Conservation (phyloP, 92 coral and sea anemone genomes). For the Desmophyllum pertusum region DNA sequence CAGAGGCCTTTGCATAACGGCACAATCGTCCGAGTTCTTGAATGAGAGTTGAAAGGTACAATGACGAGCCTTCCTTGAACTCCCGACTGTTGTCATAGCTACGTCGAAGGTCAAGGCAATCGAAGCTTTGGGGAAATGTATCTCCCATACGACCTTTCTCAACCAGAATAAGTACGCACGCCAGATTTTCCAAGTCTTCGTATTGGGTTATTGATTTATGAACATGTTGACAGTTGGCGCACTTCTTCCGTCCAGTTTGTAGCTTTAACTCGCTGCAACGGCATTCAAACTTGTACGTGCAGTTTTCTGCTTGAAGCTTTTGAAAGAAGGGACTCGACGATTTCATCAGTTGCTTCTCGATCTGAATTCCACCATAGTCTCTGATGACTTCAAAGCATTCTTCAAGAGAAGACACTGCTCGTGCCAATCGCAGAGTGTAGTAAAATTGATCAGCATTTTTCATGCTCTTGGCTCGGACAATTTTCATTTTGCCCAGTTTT, state of each 20-base stretch:
- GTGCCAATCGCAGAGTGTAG: constrained; percentile 45
- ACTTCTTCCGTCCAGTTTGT: constrained; percentile 12
- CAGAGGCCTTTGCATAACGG: constrained; percentile 28
- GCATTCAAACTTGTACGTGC: constrained; percentile 38
- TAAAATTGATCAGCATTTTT: constrained; percentile 47
- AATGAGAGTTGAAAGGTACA: constrained; percentile 39
- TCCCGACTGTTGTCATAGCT: constrained; percentile 49
- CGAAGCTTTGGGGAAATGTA: constrained; percentile 63
- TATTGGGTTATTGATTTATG: constrained; percentile 53
- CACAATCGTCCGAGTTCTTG: constrained; percentile 65
- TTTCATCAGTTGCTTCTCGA: constrained; percentile 50
- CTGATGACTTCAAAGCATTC: constrained; percentile 46
- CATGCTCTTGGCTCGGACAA: constrained; percentile 61
- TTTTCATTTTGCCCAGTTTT: constrained; percentile 44
- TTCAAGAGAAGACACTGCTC: constrained; percentile 19
- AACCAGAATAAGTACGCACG: constrained; percentile 56
- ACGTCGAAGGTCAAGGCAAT: constrained; percentile 58
- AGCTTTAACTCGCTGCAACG: constrained; percentile 20
- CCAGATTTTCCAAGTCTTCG: constrained; percentile 59
- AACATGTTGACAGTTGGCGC: constrained; percentile 41
- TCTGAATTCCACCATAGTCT: constrained; percentile 54
- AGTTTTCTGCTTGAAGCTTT: constrained; percentile 36
- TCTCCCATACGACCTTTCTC: constrained; percentile 72
- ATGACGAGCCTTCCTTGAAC: constrained; percentile 22
- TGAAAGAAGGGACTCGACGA: constrained; percentile 46